Evolutionary conservation across 2,797 vertebrate species (phyloP).

Genomic region (Eleutherodactylus coqui): DNA sequence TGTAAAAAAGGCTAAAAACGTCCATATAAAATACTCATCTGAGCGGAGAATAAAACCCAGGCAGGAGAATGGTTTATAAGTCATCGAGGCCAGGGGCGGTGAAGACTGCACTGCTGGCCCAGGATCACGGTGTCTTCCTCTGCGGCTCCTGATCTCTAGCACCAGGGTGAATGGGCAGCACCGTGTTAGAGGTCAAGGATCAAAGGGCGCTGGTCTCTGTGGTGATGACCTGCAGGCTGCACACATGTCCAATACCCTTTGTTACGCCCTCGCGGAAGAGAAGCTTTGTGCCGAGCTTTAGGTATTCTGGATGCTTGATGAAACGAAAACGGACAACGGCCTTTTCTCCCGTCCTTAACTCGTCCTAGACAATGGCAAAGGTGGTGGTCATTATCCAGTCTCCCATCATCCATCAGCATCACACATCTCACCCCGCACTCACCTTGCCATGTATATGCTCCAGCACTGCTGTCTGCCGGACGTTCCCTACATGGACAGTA

Average conservation of each 20-base stretch:
- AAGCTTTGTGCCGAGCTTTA: conserved; percentile 95
- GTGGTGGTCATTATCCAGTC: background rate
- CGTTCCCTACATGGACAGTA: conserved; percentile 94
- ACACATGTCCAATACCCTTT: conserved; percentile 97
- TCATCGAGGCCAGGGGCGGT: too few relatives aligned
- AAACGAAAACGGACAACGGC: conserved; percentile 94
- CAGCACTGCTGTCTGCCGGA: conserved; percentile 93
- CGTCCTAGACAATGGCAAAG: conserved; percentile 78
- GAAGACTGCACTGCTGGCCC: background rate
- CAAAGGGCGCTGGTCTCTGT: conserved; percentile 24
- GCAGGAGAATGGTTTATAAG: background rate
- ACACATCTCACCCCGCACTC: background rate
- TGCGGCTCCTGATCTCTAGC: conserved; percentile 2
- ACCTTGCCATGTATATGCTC: conserved; percentile 96
- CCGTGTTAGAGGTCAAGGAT: conserved; percentile 7
- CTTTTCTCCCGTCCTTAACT: conserved; percentile 95
- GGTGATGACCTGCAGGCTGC: conserved; percentile 85
- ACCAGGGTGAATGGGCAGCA: background rate
- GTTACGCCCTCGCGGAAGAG: conserved; percentile 96
- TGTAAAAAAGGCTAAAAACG: conserved; percentile 17
- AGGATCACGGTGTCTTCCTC: background rate
- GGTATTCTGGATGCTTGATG: conserved; percentile 97
- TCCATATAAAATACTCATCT: background rate
- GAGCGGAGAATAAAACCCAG: background rate
- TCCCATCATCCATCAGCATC: background rate